Percentiles rank a stretch among this genome's conserved stretches.
These are phyloP conservation scores for Capitulum mitella DNA, from an alignment of 2,888 invertebrate species.

Conservation along the genomic window DNA sequence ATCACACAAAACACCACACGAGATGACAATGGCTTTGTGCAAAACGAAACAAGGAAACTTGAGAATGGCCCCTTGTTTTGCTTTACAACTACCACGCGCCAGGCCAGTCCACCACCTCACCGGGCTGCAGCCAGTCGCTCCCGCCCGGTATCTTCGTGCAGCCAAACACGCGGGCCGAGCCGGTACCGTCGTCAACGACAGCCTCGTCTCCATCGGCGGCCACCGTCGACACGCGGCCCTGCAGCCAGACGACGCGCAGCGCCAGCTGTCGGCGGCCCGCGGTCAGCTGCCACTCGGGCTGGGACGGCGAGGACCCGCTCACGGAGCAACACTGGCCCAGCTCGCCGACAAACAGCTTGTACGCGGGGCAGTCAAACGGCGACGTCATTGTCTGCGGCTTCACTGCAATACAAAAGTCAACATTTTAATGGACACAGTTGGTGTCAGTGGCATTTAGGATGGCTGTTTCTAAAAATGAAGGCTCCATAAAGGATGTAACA, in stretches of 20 bases:
- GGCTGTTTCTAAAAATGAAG: no score
- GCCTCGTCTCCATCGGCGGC: background rate
- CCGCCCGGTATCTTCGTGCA: background rate
- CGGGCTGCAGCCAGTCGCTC: background rate
- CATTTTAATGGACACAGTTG: no score
- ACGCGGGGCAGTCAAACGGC: background rate
- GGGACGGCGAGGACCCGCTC: background rate
- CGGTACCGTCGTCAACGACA: background rate
- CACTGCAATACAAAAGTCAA: no score
- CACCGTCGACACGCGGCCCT: background rate
- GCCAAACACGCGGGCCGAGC: background rate
- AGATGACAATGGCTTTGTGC: no score
- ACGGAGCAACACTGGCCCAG: background rate
- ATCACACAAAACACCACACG: no score
- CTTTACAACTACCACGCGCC: no score
- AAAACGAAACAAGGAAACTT: no score
- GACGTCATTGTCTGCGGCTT: background rate
- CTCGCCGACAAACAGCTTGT: background rate
- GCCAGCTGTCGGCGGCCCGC: background rate
- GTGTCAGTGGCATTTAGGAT: no score
- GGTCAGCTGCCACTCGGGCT: background rate
- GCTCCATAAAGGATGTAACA: no score
- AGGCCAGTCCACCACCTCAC: background rate
- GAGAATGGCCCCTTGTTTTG: no score
- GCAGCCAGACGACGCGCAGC: background rate